phyloP scores from a whole-genome alignment of 2,888 invertebrate species.

The Lithosia quadra region DNA sequence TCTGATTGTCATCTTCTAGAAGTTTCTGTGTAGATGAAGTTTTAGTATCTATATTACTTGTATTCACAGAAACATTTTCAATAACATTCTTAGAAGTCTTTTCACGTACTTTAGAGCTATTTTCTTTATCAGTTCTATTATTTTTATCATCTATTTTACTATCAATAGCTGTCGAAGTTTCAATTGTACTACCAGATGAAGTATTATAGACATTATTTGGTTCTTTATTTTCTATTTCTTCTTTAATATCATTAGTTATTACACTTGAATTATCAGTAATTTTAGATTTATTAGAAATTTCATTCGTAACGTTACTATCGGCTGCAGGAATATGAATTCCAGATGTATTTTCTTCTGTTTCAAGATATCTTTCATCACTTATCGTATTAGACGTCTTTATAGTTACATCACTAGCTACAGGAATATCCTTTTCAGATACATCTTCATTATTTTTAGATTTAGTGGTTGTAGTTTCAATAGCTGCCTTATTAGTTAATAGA shows the following conservation, averaged over 20 bases:
- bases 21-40: not conserved
- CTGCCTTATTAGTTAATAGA: not conserved
- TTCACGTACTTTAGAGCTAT: not conserved
- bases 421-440: not conserved
- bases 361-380: not conserved
- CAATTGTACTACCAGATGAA: constrained; percentile 6
- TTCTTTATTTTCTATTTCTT: not conserved
- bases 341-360: not conserved
- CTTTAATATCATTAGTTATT: not conserved
- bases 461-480: not conserved
- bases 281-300: not conserved
- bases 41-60: constrained; percentile 9
- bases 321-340: not conserved
- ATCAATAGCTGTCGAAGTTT: constrained; percentile 25
- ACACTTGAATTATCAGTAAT: not conserved
- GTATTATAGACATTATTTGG: not conserved
- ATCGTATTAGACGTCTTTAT: not conserved
- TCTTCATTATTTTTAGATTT: not conserved
- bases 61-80: not conserved
- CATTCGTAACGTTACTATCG: not conserved
- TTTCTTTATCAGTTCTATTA: not conserved
- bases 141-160: constrained; percentile 9
- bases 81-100: not conserved
- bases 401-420: not conserved
- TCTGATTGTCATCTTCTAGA: constrained; percentile 14